Base-by-base conservation (phyloP, 1,140 invertebrate species). In the Steinernema feltiae region DNA sequence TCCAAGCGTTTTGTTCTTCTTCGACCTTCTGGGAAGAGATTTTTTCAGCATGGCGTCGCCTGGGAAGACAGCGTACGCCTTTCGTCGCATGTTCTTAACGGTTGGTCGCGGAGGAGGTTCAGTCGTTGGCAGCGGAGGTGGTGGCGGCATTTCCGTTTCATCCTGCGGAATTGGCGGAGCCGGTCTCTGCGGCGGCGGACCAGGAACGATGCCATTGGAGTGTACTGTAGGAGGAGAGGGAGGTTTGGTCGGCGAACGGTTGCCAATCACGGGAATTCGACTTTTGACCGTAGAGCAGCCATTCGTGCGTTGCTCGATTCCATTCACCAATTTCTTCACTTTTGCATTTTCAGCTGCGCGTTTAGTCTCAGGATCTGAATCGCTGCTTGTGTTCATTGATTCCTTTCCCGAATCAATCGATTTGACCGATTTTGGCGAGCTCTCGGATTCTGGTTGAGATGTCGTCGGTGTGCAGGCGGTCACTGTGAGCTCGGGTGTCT, bases 401-500 rank as follows among this genome's bases (percentile, higher is more conserved):
- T 81, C 78, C n/a, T 31, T 70, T 1, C 78, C 78, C 12, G 78
- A 79, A 80, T 79, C 78, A 24, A 30, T 32, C 24, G 79, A 80
- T 53, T 80, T 82, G 2, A 46, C 72, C 15, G 80, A 82, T 32
- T 82, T 81, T 18, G 79, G 79, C 3, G 79, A 82, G 53, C 53
- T 63, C 24, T 63, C 53, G 15, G 53, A 63, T 27, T 63, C 53
- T 3, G 53, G 24, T 7, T 63, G 53, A 41, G 35, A 41, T 63
- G 53, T 15, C 3, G 15, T 27, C 53, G 2, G 24, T 27, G 53
- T 63, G 53, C 53, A 63, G 53, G 7, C 53, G 53, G 53, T 63
- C 53, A 63, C 2, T 21, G 53, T 63, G 53, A 63, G 7, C 24
- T 63, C 53, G 15, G 53, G 53, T 63, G 53, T 27, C 24, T 63